A percentile compares a stretch with the other conserved stretches of the same genome.
Evolutionary conservation across 2,797 vertebrate genomes (phyloP).

Genomic region (Apodemus agrarius): DNA sequence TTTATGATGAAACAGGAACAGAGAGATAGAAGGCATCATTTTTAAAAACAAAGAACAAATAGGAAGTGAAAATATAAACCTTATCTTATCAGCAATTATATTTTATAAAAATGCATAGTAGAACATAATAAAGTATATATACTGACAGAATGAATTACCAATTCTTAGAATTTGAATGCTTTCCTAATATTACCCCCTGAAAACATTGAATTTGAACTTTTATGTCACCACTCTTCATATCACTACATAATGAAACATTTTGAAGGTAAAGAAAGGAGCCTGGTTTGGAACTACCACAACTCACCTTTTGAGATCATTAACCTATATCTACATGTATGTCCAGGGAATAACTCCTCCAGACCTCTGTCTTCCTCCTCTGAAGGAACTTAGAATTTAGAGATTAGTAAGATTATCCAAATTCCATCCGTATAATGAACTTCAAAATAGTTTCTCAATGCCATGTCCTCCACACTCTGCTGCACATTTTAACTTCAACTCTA

Average conservation of each 20-base stretch:
- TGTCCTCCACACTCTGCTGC: neutral
- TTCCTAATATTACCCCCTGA: neutral
- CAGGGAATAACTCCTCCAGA: neutral
- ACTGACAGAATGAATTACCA: neutral
- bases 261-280: neutral
- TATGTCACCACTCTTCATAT: neutral
- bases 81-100: neutral
- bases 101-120: neutral
- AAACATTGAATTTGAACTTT: neutral
- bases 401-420: neutral
- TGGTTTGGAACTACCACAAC: neutral
- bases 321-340: neutral
- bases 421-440: neutral
- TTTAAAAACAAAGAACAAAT: neutral
- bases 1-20: neutral
- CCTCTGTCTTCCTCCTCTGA: neutral
- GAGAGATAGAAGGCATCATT: neutral
- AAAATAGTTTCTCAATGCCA: neutral
- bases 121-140: neutral
- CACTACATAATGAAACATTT: neutral
- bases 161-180: neutral
- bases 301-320: neutral
- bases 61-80: neutral
- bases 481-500: neutral
- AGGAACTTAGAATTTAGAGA: neutral